These are phyloP conservation scores for Drosophila fungiperda DNA, from an alignment of 2,888 invertebrate genomes.

Conservation along the genomic window DNA sequence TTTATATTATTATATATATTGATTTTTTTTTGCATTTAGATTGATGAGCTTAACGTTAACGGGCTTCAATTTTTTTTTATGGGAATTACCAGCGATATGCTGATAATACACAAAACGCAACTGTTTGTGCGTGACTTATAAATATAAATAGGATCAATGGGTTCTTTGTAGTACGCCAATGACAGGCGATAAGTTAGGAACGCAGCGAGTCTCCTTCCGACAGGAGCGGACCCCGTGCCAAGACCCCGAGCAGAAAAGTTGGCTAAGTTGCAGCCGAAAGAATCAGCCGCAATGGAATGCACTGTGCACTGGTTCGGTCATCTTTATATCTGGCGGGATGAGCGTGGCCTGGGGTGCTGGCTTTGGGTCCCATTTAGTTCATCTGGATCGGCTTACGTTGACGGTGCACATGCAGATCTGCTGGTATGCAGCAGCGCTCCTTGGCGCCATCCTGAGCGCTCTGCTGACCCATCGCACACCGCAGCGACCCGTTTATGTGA, in stretches of 20 bases:
- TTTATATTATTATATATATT: constrained; percentile 65
- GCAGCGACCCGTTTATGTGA: constrained; percentile 74
- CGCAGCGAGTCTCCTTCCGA: constrained; percentile 36
- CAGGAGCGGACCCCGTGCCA: constrained; percentile 27
- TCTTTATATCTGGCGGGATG: constrained; percentile 82
- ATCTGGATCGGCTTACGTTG: constrained; percentile 41
- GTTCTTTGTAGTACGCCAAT: constrained; percentile 48
- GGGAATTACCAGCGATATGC: constrained; percentile 62
- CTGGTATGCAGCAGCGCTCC: constrained; percentile 77
- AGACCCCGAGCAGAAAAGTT: constrained; percentile 29
- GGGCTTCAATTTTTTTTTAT: constrained; percentile 50
- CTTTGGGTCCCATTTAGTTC: constrained; percentile 66
- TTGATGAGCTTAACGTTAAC: constrained; percentile 48
- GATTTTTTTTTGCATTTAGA: constrained; percentile 55
- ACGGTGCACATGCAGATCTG: constrained; percentile 65
- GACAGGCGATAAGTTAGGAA: constrained; percentile 52
- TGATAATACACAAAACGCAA: constrained; percentile 46
- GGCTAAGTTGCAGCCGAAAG: constrained; percentile 54
- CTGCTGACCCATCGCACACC: constrained; percentile 62
- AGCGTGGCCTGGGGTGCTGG: constrained; percentile 76
- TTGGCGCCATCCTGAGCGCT: constrained; percentile 74
- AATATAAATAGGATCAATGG: constrained; percentile 53
- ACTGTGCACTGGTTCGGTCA: constrained; percentile 60
- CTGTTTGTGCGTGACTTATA: constrained; percentile 37
- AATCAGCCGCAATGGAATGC: constrained; percentile 77